These are phyloP conservation scores for Urosaurus nigricauda DNA, from an alignment of 2,797 vertebrate species.

Conservation along the genomic window DNA sequence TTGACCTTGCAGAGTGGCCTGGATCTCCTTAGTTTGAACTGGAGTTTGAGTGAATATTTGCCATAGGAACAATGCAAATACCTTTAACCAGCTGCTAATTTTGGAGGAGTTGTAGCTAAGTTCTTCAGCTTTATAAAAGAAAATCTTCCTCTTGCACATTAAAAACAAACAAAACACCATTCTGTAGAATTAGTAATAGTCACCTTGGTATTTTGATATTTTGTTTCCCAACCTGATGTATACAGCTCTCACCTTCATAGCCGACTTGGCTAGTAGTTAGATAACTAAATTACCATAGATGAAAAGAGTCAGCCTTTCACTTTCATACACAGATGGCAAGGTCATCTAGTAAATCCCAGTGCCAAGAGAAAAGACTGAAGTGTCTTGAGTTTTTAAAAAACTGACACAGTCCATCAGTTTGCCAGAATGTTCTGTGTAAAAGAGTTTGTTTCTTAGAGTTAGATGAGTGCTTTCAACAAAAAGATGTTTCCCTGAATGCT, in stretches of 20 bases:
- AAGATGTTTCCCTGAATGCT: neutral
- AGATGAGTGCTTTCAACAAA: neutral
- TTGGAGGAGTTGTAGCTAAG: conserved; percentile 9
- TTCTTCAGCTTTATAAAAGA: conserved; percentile 33
- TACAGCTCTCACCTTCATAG: neutral
- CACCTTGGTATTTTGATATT: neutral
- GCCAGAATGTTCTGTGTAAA: neutral
- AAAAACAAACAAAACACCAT: conserved; percentile 21
- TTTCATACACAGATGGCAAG: neutral
- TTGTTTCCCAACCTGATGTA: neutral
- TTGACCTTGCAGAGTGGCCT: neutral
- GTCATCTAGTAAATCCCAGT: neutral
- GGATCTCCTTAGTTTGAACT: neutral
- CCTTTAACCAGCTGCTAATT: conserved; percentile 39
- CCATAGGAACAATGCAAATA: neutral
- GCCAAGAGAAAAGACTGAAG: neutral
- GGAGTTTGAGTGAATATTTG: neutral
- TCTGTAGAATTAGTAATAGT: conserved; percentile 13
- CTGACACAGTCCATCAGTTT: neutral
- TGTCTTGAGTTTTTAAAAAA: neutral
- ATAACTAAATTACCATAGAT: conserved; percentile 26
- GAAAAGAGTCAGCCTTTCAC: neutral
- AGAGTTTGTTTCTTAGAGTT: neutral
- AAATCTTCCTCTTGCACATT: conserved; percentile 41
- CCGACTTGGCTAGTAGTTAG: conserved; percentile 19